These are phyloP conservation scores for Eubucco bourcierii DNA, from an alignment of 2,113 vertebrate species.

Conservation along the genomic window DNA sequence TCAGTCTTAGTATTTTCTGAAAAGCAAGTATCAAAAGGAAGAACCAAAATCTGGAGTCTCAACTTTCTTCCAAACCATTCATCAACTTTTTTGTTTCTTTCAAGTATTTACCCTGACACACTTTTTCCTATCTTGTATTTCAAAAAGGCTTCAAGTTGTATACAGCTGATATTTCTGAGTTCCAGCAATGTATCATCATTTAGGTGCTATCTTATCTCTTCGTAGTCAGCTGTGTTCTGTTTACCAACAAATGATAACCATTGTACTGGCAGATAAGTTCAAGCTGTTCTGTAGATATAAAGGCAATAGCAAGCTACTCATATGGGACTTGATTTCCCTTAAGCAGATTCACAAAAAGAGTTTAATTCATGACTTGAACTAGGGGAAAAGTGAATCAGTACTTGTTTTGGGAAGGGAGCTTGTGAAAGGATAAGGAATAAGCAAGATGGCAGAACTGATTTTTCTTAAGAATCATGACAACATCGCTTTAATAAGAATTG, in stretches of 20 bases:
- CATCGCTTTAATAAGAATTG: neutral
- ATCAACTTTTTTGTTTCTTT: neutral
- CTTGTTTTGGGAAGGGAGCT: neutral
- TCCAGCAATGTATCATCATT: neutral
- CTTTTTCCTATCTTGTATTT: neutral
- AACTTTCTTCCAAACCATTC: neutral
- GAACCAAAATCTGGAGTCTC: neutral
- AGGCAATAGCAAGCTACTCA: neutral
- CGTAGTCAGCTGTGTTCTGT: neutral
- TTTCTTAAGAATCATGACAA: neutral
- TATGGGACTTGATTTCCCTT: neutral
- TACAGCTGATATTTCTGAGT: neutral
- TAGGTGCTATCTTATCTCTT: neutral
- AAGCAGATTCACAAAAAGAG: neutral
- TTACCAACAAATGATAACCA: neutral
- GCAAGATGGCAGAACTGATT: fast-evolving
- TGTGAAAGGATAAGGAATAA: neutral
- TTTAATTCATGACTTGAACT: neutral
- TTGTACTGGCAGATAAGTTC: neutral
- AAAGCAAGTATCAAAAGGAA: neutral
- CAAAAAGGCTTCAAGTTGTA: neutral
- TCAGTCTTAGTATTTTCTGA: neutral
- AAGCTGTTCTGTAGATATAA: neutral
- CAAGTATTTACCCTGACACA: neutral
- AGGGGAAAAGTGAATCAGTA: neutral